Conservation (phyloP, 2,888 invertebrate genomes). For the Andrena chrysosceles region DNA sequence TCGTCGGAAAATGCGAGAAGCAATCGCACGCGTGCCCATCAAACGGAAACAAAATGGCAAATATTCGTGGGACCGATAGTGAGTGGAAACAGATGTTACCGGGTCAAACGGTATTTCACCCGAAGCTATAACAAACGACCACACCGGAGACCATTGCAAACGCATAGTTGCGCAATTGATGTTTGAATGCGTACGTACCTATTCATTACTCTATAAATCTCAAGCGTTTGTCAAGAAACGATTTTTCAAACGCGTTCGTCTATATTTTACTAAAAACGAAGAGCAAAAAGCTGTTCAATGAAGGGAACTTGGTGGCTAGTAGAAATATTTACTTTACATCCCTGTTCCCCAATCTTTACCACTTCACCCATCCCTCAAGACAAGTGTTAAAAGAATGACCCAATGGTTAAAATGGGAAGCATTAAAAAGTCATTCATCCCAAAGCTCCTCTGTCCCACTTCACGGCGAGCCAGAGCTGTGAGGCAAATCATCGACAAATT, state of each 20-base stretch:
- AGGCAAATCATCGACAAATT: slow-evolving; percentile 53
- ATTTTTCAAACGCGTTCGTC: not conserved
- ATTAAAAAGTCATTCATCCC: not conserved
- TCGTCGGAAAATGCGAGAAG: slow-evolving; percentile 6
- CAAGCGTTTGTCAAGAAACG: not conserved
- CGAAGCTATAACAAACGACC: slow-evolving; percentile 36
- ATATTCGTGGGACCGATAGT: slow-evolving; percentile 32
- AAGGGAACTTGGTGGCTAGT: too few relatives aligned
- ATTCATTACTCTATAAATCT: slow-evolving; percentile 16
- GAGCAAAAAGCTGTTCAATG: too few relatives aligned
- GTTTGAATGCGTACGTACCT: slow-evolving; percentile 48
- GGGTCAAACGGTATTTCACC: slow-evolving; percentile 35
- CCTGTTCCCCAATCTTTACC: too few relatives aligned
- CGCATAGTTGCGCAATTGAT: slow-evolving; percentile 46
- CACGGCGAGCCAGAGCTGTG: not conserved
- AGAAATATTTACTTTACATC: too few relatives aligned
- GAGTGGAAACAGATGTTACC: slow-evolving; percentile 54
- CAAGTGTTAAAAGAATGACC: not conserved
- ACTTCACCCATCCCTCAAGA: too few relatives aligned
- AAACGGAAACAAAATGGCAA: slow-evolving; percentile 34
- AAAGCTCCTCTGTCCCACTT: not conserved
- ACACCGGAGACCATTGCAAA: slow-evolving; percentile 35
- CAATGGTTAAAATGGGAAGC: not conserved
- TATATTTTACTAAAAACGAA: too few relatives aligned
- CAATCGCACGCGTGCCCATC: slow-evolving; percentile 1